These are phyloP conservation scores for Mobula birostris DNA, from an alignment of 2,113 vertebrate species.

Conservation along the genomic window DNA sequence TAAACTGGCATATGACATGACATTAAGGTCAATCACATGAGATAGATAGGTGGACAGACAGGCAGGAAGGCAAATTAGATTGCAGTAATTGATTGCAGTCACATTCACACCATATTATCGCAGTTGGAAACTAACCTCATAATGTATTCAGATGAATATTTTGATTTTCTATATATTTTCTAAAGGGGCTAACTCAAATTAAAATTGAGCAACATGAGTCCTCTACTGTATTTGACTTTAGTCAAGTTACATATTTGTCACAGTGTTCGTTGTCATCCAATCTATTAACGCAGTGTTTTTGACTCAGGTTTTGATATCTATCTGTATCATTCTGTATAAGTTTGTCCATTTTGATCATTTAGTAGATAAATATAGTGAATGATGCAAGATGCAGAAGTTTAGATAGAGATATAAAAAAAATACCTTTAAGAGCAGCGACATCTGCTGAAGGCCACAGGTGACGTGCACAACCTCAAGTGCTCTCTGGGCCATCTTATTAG, in stretches of 20 bases:
- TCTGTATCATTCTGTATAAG: not conserved
- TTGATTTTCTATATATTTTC: not conserved
- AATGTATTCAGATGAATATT: not conserved
- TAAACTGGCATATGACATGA: not conserved
- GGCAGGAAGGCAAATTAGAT: not conserved
- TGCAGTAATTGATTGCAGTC: not conserved
- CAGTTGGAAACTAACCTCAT: not conserved
- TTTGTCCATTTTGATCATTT: not conserved
- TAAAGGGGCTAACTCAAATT: not conserved
- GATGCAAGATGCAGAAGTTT: not conserved
- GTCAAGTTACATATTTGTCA: not conserved
- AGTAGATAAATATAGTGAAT: not conserved
- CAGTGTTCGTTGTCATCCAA: too few species aligned
- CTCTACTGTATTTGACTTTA: not conserved
- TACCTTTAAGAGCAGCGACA: not conserved
- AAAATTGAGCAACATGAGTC: not conserved
- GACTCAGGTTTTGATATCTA: not conserved
- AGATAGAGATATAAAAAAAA: not conserved
- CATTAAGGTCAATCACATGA: not conserved
- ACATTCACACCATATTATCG: not conserved
- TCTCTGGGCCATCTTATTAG: not conserved
- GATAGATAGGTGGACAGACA: not conserved
- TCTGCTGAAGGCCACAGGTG: slow-evolving; percentile 19
- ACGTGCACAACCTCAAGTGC: not conserved
- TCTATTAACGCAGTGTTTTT: not conserved